Conservation (phyloP, 2,888 invertebrate genomes). For the Habrosyne pyritoides region DNA sequence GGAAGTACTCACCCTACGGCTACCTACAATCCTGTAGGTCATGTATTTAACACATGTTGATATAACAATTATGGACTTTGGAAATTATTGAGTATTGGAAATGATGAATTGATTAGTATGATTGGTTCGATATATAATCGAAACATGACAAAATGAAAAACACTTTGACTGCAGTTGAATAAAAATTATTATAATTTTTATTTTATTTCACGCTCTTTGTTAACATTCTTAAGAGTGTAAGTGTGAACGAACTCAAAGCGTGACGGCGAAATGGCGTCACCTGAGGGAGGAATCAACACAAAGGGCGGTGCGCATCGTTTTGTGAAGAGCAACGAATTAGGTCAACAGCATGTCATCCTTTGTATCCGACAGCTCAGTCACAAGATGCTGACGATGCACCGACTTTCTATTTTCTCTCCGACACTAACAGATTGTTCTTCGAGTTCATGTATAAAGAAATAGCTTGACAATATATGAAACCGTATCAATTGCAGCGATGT, state of each 20-base stretch:
- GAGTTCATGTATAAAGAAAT: not conserved
- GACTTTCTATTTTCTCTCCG: not conserved
- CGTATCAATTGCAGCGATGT: not conserved
- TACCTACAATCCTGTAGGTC: too few species aligned
- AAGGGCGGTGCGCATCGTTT: constrained; percentile 25
- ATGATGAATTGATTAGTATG: too few species aligned
- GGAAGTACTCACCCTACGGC: too few species aligned
- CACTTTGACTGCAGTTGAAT: too few species aligned
- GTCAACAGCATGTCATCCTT: constrained; percentile 30
- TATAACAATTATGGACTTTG: too few species aligned
- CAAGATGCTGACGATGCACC: not conserved
- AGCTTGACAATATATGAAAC: not conserved
- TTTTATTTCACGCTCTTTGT: not conserved
- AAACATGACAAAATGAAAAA: too few species aligned
- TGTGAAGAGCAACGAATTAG: constrained; percentile 30
- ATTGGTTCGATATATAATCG: too few species aligned
- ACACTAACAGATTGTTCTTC: not conserved
- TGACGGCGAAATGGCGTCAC: constrained; percentile 25
- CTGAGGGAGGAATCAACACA: constrained; percentile 18
- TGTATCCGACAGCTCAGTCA: not conserved
- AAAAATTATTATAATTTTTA: too few species aligned
- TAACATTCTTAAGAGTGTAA: not conserved
- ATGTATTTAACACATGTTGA: too few species aligned
- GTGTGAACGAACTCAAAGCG: constrained; percentile 10
- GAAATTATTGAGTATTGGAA: too few species aligned